Evolutionary conservation across 2,797 vertebrate genomes (phyloP).

Genomic region (Odontamblyopus rebecca): DNA sequence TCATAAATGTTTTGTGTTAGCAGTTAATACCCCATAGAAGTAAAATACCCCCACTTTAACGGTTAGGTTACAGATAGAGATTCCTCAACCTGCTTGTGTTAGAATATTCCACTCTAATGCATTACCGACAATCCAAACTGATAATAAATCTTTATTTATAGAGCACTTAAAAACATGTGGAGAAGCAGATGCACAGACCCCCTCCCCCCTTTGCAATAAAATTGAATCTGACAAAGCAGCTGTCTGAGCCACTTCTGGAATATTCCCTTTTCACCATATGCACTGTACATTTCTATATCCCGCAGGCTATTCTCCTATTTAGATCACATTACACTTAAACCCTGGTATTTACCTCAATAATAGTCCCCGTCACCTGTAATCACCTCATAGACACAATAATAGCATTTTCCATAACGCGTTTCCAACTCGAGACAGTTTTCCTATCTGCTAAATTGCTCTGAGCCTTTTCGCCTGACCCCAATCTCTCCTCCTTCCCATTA

Average conservation of each 20-base stretch:
- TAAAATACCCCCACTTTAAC: no score
- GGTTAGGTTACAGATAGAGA: no score
- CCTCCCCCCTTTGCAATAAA: no score
- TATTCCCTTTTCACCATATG: not conserved
- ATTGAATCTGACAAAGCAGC: not conserved
- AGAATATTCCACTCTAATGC: no score
- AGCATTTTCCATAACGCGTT: not conserved
- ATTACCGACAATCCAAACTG: no score
- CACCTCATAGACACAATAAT: constrained; percentile 5
- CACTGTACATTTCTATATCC: not conserved
- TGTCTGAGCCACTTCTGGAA: not conserved
- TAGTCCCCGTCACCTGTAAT: constrained; percentile 10
- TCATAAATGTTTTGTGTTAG: no score
- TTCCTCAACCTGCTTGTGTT: no score
- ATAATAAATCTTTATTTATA: no score
- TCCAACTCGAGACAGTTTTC: constrained; percentile 3
- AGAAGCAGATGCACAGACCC: no score
- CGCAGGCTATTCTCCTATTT: not conserved
- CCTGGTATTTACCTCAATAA: not conserved
- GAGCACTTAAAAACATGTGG: no score
- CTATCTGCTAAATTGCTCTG: constrained; percentile 37
- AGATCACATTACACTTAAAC: not conserved
- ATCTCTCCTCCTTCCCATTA: constrained; percentile 34
- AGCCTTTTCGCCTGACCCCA: constrained; percentile 22
- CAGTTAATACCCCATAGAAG: no score